Base-by-base conservation (phyloP, 1,140 invertebrate species). In the Phymastichus coffea region DNA sequence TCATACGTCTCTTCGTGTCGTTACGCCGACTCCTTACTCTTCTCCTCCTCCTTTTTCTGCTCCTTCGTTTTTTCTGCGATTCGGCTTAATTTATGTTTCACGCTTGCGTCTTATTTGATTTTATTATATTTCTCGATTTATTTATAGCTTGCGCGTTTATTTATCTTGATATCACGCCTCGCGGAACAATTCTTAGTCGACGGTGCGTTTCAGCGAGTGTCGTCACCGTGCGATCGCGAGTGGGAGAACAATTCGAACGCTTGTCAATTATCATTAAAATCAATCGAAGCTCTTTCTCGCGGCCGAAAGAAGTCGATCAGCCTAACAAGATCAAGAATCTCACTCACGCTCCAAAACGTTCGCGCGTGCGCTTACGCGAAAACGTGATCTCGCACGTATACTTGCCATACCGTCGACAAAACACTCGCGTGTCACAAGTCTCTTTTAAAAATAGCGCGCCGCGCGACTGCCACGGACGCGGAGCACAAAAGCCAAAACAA, bases 221-320 rank as follows among this genome's bases (percentile, higher is more conserved):
- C 4, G 23, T 43, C 20, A 8, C n/a, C n/a, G n/a, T n/a, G n/a
- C n/a, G 10, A 15, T 17, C 2, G 8, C 15, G 12, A 7, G n/a
- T 25, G 54, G 8, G 17, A 37, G 20, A 38, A 55, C 52, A 51
- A 61, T 61, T 55, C 43, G 43, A 35, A n/a, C 26, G 58, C 52
- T 61, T 51, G 59, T 61, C 59, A 61, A 61, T 55, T 61, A 61
- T 61, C 59, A 61, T 61, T 61, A 61, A 55, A 61, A 61, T 61
- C 59, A 61, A 61, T 61, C 55, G 55, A 55, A 51, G 37, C 48
- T 43, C 44, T 38, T 7, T 37, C 30, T 26, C 44, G 22, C 20
- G 10, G 41, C 0, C 28, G 37, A 55, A 55, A 55, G 59, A 61
- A 61, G 49, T 61, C 52, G 33, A 61, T 61, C 52, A 55, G 46